Evolutionary conservation across 2,888 invertebrate species (phyloP).

Genomic region (Lochmaea crataegi): DNA sequence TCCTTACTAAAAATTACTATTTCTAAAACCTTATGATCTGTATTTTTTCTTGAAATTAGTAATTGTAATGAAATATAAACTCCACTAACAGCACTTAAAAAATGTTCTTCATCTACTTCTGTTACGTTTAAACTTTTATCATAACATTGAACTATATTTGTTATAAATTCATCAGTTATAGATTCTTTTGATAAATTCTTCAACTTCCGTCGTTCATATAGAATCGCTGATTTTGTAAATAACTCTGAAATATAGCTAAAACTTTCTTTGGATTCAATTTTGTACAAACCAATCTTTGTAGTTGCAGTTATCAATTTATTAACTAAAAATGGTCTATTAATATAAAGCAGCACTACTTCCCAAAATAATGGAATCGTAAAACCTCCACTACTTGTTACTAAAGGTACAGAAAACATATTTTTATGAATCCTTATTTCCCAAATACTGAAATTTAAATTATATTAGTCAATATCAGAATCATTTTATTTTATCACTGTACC

Average conservation of each 20-base stretch:
- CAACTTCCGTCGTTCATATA: conserved; percentile 60
- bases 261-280: conserved; percentile 52
- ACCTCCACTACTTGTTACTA: conserved; percentile 59
- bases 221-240: conserved; percentile 55
- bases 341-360: conserved; percentile 72
- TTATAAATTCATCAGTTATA: conserved; percentile 55
- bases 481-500: conserved; percentile 63
- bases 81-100: conserved; percentile 48
- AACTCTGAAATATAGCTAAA: conserved; percentile 52
- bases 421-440: conserved; percentile 43
- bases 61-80: conserved; percentile 63
- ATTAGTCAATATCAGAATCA: neutral
- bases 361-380: conserved; percentile 69
- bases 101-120: conserved; percentile 48
- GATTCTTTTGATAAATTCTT: conserved; percentile 50
- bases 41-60: conserved; percentile 62
- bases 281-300: conserved; percentile 54
- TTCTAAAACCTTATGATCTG: conserved; percentile 56
- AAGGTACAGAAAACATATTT: conserved; percentile 58
- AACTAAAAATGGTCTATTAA: conserved; percentile 76
- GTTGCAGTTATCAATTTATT: conserved; percentile 78
- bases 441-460: conserved; percentile 55
- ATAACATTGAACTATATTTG: conserved; percentile 54
- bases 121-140: conserved; percentile 54
- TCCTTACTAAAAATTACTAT: conserved; percentile 64